A percentile compares a stretch with the other conserved stretches of the same genome.
Conservation (phyloP, 2,113 vertebrate species). For the Cebidichthys violaceus region DNA sequence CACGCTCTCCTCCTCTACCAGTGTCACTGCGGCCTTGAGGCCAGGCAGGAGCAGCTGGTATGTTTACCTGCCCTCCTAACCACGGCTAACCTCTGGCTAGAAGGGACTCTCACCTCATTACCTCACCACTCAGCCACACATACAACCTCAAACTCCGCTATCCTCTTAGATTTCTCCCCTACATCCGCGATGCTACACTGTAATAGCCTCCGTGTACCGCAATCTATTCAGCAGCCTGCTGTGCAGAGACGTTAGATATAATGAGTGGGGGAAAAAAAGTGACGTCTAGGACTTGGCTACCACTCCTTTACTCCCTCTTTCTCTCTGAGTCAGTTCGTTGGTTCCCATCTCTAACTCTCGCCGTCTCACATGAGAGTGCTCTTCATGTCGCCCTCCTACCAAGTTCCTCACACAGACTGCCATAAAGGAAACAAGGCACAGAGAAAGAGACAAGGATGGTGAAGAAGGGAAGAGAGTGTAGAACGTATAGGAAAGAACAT, state of each 20-base stretch:
- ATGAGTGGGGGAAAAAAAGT: conserved; percentile 23
- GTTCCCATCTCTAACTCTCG: conserved; percentile 47
- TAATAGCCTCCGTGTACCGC: conserved; percentile 37
- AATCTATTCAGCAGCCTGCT: conserved; percentile 51
- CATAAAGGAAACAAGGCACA: conserved; percentile 55
- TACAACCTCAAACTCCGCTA: conserved; percentile 45
- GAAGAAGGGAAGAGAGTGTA: conserved; percentile 42
- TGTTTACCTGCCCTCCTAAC: conserved; percentile 77
- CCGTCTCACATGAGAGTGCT: conserved; percentile 58
- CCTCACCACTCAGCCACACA: conserved; percentile 62
- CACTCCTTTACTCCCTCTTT: conserved; percentile 26
- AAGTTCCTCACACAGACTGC: conserved; percentile 60
- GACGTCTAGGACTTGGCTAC: conserved; percentile 45
- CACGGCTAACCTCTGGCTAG: conserved; percentile 73
- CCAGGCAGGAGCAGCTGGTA: conserved; percentile 68
- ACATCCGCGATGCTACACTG: conserved; percentile 40
- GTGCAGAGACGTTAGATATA: conserved; percentile 50
- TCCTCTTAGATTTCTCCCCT: conserved; percentile 55
- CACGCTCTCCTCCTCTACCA: conserved; percentile 30
- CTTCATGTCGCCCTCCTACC: conserved; percentile 70
- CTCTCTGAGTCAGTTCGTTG: conserved; percentile 41
- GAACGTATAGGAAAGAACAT: conserved; percentile 65
- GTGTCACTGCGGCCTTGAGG: conserved; percentile 69
- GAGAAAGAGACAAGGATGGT: conserved; percentile 45
- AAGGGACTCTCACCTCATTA: conserved; percentile 79